phyloP scores from a whole-genome alignment of 23 tunicate genomes.

The Ciona savignyi region DNA sequence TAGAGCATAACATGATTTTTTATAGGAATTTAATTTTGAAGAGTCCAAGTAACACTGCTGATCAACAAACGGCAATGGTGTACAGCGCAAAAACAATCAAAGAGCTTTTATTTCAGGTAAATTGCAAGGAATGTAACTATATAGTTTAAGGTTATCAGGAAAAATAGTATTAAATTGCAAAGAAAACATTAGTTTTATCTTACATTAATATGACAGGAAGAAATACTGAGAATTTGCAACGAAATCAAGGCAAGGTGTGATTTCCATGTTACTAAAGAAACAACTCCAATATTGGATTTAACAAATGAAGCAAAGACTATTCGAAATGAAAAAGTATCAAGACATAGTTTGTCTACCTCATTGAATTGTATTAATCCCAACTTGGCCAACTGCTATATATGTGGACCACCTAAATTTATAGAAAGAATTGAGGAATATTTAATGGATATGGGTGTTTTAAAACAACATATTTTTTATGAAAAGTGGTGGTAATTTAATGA shows the following conservation, averaged over 20 bases:
- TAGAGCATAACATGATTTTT: not conserved
- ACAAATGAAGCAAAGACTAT: not conserved
- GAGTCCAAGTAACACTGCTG: not conserved
- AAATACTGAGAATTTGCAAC: conserved; percentile 34
- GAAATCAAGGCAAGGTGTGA: conserved; percentile 13
- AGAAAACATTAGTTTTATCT: not conserved
- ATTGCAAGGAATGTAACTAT: no score
- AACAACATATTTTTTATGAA: conserved; percentile 52
- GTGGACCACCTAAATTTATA: conserved; percentile 83
- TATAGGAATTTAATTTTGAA: not conserved
- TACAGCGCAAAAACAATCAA: conserved; percentile 56
- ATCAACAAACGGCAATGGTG: conserved; percentile 15
- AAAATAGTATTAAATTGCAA: no score
- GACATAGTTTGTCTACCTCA: not conserved
- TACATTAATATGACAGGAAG: conserved; percentile 25
- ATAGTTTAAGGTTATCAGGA: not conserved
- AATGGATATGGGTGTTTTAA: conserved; percentile 16
- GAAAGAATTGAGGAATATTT: conserved; percentile 38
- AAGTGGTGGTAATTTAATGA: conserved; percentile 78
- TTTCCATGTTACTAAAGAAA: conserved; percentile 43
- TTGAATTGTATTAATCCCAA: not conserved
- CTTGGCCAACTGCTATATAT: conserved; percentile 42
- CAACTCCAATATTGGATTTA: not conserved
- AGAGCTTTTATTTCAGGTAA: conserved; percentile 67
- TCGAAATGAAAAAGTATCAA: conserved; percentile 7